These are phyloP conservation scores for Meriones psammophilus DNA, from an alignment of 2,797 vertebrate genomes.

Conservation along the genomic window DNA sequence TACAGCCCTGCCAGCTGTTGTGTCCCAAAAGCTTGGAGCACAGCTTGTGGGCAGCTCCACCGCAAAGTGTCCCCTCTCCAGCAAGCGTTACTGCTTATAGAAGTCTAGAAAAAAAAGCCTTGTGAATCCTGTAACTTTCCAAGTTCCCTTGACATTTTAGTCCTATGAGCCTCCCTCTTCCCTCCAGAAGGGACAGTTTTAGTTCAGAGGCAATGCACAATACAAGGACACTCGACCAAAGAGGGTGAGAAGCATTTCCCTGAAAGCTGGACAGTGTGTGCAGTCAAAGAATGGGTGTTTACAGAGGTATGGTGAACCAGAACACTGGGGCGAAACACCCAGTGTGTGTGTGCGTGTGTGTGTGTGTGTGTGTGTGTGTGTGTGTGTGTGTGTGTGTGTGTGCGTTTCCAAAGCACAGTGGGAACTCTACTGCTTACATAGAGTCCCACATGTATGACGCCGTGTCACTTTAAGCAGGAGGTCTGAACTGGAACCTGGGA, in stretches of 20 bases:
- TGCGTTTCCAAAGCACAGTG: neutral
- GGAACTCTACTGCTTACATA: neutral
- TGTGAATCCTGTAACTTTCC: neutral
- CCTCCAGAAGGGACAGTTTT: neutral
- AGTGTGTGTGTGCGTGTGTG: neutral
- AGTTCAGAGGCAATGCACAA: neutral
- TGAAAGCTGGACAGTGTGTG: neutral
- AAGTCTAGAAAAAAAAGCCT: neutral
- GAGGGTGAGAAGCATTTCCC: neutral
- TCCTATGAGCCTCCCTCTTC: neutral
- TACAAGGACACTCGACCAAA: neutral
- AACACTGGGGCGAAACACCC: neutral
- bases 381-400: neutral
- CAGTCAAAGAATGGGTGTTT: neutral
- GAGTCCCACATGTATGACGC: neutral
- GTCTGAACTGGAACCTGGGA: neutral
- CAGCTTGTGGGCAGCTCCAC: neutral
- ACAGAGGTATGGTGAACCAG: neutral
- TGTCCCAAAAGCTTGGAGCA: neutral
- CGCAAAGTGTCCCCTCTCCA: neutral
- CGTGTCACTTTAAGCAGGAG: neutral
- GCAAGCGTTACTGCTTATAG: neutral
- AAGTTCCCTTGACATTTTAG: neutral
- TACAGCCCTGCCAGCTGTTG: neutral
- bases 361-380: neutral